Evolutionary conservation across 2,888 invertebrate species (phyloP).

Genomic region (Microctonus hyperodae): DNA sequence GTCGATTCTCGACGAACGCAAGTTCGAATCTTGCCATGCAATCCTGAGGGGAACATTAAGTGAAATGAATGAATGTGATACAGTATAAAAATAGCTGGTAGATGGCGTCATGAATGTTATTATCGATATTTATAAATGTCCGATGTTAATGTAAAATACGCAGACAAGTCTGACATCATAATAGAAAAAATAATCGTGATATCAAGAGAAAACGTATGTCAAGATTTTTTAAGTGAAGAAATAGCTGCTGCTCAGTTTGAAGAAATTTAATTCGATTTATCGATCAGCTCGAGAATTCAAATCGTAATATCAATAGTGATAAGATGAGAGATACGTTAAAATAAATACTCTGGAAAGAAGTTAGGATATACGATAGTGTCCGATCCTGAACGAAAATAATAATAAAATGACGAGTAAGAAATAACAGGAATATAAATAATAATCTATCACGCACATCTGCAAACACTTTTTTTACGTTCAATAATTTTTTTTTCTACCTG

Average conservation of each 20-base stretch:
- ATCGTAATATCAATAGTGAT: slow-evolving; percentile 22
- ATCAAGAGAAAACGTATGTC: neutral
- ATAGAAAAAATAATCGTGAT: neutral
- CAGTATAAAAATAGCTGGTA: neutral
- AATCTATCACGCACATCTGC: neutral
- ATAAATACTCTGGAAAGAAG: slow-evolving; percentile 10
- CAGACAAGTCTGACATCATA: neutral
- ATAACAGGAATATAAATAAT: neutral
- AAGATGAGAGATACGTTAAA: slow-evolving; percentile 11
- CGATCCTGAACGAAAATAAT: neutral
- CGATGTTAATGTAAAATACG: neutral
- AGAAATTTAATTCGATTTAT: neutral
- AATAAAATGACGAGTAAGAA: neutral
- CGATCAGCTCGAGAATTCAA: neutral
- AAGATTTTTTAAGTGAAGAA: neutral
- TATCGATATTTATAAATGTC: neutral
- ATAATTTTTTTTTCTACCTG: neutral
- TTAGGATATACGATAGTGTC: neutral
- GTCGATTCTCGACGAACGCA: too few relatives aligned
- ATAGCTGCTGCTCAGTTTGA: neutral
- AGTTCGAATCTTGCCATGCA: too few relatives aligned
- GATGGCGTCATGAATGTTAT: neutral
- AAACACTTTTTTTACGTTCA: slow-evolving; percentile 10
- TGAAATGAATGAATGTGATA: too few relatives aligned
- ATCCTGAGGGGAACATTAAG: too few relatives aligned